Evolutionary conservation across 2,113 vertebrate species (phyloP).

Genomic region (Furnarius figulus): DNA sequence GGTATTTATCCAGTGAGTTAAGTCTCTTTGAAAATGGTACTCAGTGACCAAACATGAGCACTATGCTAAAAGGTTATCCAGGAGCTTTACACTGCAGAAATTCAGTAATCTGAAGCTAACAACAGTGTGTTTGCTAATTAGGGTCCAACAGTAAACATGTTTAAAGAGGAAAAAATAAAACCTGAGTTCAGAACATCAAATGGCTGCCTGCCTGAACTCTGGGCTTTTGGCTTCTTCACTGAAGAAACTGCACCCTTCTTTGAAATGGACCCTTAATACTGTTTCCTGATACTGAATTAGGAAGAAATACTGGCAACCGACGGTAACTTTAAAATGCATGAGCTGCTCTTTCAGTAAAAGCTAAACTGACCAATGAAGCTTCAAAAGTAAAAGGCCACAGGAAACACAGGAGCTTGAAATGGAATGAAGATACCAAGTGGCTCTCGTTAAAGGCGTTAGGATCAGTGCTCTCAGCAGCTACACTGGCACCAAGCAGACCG

Average conservation of each 20-base stretch:
- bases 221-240: slow-evolving; percentile 29
- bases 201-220: not conserved
- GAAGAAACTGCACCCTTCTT: not conserved
- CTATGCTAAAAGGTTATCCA: not conserved
- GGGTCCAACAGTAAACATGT: not conserved
- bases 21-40: not conserved
- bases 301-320: slow-evolving; percentile 49
- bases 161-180: not conserved
- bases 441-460: slow-evolving; percentile 26
- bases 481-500: slow-evolving; percentile 48
- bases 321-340: not conserved
- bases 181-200: not conserved
- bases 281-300: not conserved
- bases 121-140: not conserved
- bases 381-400: not conserved
- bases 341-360: slow-evolving; percentile 35
- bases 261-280: slow-evolving; percentile 53
- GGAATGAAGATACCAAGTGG: slow-evolving; percentile 67
- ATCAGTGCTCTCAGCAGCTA: slow-evolving; percentile 51
- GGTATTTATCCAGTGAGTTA: not conserved
- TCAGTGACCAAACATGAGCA: not conserved
- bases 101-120: slow-evolving; percentile 30
- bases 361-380: not conserved
- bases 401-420: slow-evolving; percentile 36
- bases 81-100: not conserved